A percentile compares a stretch with the other conserved stretches of the same genome.
These are phyloP conservation scores for Campylomormyrus numenius DNA, from an alignment of 2,113 vertebrate genomes.

Conservation along the genomic window DNA sequence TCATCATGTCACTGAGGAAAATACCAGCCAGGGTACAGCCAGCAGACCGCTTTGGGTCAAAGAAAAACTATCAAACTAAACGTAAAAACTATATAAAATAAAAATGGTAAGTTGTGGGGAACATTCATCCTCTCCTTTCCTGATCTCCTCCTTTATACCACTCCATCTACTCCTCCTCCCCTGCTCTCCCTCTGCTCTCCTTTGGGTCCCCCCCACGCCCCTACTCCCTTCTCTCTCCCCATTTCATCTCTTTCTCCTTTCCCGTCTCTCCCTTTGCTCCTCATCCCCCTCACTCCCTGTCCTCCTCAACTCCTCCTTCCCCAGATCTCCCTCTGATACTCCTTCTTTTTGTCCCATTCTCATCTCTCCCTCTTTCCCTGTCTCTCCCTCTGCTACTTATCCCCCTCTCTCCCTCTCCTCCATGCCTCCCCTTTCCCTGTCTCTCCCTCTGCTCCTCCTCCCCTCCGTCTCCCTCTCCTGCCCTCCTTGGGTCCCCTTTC, in stretches of 20 bases:
- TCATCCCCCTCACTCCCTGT: not conserved
- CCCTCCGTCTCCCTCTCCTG: not conserved
- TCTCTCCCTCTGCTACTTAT: not conserved
- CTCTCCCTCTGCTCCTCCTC: too few relatives aligned
- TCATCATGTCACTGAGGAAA: not conserved
- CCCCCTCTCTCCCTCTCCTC: not conserved
- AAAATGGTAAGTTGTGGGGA: not conserved
- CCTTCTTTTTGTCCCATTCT: not conserved
- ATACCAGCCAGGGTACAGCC: too few relatives aligned
- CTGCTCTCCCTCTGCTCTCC: not conserved
- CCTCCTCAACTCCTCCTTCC: not conserved
- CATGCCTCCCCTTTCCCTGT: not conserved
- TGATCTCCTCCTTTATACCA: not conserved
- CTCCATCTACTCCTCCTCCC: not conserved
- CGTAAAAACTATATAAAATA: not conserved
- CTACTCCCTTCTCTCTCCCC: not conserved
- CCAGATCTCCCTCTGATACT: not conserved
- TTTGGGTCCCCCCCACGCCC: not conserved
- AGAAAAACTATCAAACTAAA: not conserved
- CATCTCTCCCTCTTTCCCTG: not conserved
- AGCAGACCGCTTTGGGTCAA: not conserved
- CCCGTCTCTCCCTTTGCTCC: not conserved
- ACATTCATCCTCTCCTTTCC: not conserved
- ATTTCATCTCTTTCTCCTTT: not conserved
- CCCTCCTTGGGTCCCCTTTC: not conserved